Evolutionary conservation across 2,797 vertebrate genomes (phyloP).

Genomic region (Anniella stebbinsi): DNA sequence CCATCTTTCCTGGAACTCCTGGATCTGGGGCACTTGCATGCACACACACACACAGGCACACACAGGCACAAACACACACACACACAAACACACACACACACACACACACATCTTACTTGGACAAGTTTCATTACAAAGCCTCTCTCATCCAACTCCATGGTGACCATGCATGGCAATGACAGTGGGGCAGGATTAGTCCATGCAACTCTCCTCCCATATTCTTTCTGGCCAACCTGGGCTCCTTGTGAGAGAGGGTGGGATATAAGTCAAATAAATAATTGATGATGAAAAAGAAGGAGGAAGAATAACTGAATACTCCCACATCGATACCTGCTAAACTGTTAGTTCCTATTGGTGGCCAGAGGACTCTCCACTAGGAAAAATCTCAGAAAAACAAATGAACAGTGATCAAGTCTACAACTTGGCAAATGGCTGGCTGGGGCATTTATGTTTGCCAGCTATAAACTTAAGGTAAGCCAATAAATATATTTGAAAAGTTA

Average conservation of each 20-base stretch:
- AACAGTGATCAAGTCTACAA: conserved; percentile 35
- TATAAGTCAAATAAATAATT: too few relatives aligned
- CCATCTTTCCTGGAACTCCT: not conserved
- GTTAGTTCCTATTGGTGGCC: not conserved
- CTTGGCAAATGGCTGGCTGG: conserved; percentile 47
- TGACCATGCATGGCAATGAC: not conserved
- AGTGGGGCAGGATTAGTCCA: not conserved
- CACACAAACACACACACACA: not conserved
- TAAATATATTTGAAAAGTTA: conserved; percentile 31
- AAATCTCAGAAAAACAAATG: conserved; percentile 38
- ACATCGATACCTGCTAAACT: not conserved
- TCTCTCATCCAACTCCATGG: not conserved
- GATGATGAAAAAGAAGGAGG: too few relatives aligned
- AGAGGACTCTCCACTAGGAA: conserved; percentile 36
- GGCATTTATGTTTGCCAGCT: conserved; percentile 49
- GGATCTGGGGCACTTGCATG: not conserved
- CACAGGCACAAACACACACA: not conserved
- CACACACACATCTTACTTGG: not conserved
- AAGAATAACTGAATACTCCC: not conserved
- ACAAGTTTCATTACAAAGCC: not conserved
- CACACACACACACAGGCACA: not conserved
- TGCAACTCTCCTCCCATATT: not conserved
- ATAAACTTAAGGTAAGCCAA: conserved; percentile 57
- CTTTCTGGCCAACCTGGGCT: not conserved
- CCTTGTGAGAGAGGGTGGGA: too few relatives aligned